These are phyloP conservation scores for Myopa tessellatipennis DNA, from an alignment of 2,888 invertebrate species.

Conservation along the genomic window DNA sequence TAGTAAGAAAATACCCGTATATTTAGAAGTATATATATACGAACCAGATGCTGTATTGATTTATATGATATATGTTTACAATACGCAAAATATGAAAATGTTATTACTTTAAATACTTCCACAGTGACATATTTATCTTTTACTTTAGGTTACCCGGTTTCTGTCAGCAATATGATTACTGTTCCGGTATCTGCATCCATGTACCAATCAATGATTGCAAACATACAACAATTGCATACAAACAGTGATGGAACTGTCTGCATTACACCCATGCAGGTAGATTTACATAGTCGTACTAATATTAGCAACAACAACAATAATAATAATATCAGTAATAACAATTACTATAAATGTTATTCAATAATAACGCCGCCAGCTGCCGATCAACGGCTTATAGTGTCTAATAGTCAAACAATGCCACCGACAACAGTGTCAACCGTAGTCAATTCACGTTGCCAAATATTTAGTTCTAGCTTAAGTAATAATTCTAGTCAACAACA, in stretches of 20 bases:
- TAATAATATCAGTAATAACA: slow-evolving; percentile 40
- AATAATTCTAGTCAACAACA: slow-evolving; percentile 58
- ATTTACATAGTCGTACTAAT: slow-evolving; percentile 56
- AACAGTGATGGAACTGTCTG: slow-evolving; percentile 84
- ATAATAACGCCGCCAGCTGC: slow-evolving; percentile 49
- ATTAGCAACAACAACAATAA: slow-evolving; percentile 41
- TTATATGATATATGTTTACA: no score
- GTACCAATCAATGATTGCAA: slow-evolving; percentile 96
- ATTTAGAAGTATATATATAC: no score
- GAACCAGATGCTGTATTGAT: no score
- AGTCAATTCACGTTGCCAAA: slow-evolving; percentile 56
- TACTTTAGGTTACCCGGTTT: slow-evolving; percentile 74
- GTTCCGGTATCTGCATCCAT: slow-evolving; percentile 94
- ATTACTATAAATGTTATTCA: slow-evolving; percentile 52
- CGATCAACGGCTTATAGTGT: slow-evolving; percentile 44
- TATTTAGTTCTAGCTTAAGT: slow-evolving; percentile 56
- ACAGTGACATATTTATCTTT: neutral
- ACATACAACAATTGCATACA: slow-evolving; percentile 82
- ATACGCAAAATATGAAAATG: no score
- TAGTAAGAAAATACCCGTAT: no score
- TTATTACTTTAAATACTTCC: neutral
- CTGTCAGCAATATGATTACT: slow-evolving; percentile 93
- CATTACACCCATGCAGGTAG: slow-evolving; percentile 87
- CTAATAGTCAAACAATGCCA: slow-evolving; percentile 36
- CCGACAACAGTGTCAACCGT: slow-evolving; percentile 36